Percentiles rank a stretch among this genome's conserved stretches.
Conservation (phyloP, 2,113 vertebrate species). For the Scomber scombrus region DNA sequence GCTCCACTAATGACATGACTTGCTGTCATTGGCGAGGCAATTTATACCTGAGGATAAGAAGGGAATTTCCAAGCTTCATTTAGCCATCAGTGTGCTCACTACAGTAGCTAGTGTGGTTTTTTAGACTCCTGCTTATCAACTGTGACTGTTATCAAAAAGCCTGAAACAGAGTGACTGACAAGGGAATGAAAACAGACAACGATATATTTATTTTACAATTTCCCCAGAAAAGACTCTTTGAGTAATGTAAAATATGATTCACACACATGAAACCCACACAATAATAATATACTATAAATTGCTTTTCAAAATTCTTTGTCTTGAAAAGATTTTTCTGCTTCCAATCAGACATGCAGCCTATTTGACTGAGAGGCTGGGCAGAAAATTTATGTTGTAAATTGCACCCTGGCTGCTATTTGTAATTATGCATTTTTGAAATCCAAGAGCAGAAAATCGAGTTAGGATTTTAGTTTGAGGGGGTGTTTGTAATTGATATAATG, state of each 20-base stretch:
- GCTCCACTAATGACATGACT: constrained; percentile 63
- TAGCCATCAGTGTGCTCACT: constrained; percentile 16
- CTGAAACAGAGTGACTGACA: constrained; percentile 27
- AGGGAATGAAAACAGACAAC: constrained; percentile 23
- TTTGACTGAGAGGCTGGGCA: constrained; percentile 29
- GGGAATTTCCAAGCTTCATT: constrained; percentile 51
- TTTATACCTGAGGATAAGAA: constrained; percentile 48
- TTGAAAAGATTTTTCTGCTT: constrained; percentile 30
- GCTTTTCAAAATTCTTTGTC: constrained; percentile 6
- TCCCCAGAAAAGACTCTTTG: not conserved
- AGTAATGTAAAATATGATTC: constrained; percentile 16
- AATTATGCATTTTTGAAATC: constrained; percentile 69
- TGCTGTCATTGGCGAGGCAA: constrained; percentile 42
- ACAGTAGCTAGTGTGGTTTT: constrained; percentile 13
- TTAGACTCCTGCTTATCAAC: constrained; percentile 13
- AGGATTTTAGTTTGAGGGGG: constrained; percentile 62
- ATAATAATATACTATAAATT: constrained; percentile 20
- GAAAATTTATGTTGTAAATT: constrained; percentile 50
- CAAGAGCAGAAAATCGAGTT: constrained; percentile 56
- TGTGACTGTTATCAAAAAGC: constrained; percentile 15
- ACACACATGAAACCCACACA: not conserved
- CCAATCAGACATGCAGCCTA: constrained; percentile 20
- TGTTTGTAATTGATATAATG: constrained; percentile 78
- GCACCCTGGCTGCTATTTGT: constrained; percentile 52
- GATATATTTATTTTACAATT: constrained; percentile 32